phyloP scores from a whole-genome alignment of 2,113 vertebrate species.

The Nothobranchius kuhntae region DNA sequence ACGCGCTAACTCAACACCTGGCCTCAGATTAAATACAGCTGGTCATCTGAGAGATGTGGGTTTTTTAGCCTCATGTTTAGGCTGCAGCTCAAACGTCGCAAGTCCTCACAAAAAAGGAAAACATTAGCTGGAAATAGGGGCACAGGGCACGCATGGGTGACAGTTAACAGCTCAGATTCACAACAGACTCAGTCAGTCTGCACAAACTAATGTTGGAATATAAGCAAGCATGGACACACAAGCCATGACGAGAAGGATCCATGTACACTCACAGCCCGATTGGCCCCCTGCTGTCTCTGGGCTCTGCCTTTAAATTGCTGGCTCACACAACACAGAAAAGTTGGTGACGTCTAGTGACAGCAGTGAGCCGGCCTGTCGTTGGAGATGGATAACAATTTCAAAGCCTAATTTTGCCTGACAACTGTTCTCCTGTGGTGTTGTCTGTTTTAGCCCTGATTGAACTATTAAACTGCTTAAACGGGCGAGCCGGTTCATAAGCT shows the following conservation, averaged over 20 bases:
- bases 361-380: constrained; percentile 46
- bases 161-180: constrained; percentile 18
- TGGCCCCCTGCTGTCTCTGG: constrained; percentile 48
- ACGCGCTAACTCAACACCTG: constrained; percentile 55
- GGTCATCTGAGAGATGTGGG: constrained; percentile 21
- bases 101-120: constrained; percentile 33
- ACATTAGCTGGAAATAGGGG: constrained; percentile 43
- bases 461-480: constrained; percentile 71
- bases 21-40: constrained; percentile 54
- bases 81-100: constrained; percentile 34
- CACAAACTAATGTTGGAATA: constrained; percentile 17
- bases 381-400: constrained; percentile 40
- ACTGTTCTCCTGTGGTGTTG: constrained; percentile 58
- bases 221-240: constrained; percentile 46
- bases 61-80: constrained; percentile 12
- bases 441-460: constrained; percentile 63
- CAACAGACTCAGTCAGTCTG: constrained; percentile 8
- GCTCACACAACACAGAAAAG: constrained; percentile 54
- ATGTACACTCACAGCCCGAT: constrained; percentile 53
- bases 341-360: constrained; percentile 52
- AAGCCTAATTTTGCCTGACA: constrained; percentile 59
- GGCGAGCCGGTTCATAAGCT: constrained; percentile 49
- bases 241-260: constrained; percentile 45
- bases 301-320: constrained; percentile 49
- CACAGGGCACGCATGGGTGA: constrained; percentile 39